phyloP scores from a whole-genome alignment of 2,113 vertebrate species.

The Rhagologus leucostigma region DNA sequence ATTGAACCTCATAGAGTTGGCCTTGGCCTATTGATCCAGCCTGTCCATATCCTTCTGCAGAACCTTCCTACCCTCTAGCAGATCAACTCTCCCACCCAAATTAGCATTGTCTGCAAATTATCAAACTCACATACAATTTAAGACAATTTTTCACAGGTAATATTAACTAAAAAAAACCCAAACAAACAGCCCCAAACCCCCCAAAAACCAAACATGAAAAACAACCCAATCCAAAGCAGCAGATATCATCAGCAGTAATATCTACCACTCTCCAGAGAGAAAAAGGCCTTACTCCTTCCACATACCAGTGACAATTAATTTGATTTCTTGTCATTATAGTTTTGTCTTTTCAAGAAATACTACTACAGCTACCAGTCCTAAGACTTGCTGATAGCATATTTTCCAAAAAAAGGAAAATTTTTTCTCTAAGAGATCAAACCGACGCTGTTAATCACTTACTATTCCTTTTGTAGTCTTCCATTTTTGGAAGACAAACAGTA shows the following conservation, averaged over 20 bases:
- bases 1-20: rapidly evolving
- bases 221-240: background rate
- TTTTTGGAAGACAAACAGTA: background rate
- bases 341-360: background rate
- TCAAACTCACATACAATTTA: background rate
- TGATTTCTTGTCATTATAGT: background rate
- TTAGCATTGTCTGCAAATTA: background rate
- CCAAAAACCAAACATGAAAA: background rate
- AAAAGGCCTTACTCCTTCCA: background rate
- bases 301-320: background rate
- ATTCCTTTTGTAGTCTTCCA: background rate
- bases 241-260: background rate
- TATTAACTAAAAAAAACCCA: background rate
- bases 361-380: background rate
- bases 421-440: background rate
- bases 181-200: rapidly evolving
- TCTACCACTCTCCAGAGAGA: background rate
- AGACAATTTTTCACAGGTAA: background rate
- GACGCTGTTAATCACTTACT: background rate
- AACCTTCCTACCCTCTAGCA: background rate
- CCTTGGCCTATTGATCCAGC: rapidly evolving
- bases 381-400: background rate
- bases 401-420: background rate
- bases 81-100: background rate
- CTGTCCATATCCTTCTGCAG: background rate